Evolutionary conservation across 2,797 vertebrate genomes (phyloP).

Genomic region (Hybognathus amarus): DNA sequence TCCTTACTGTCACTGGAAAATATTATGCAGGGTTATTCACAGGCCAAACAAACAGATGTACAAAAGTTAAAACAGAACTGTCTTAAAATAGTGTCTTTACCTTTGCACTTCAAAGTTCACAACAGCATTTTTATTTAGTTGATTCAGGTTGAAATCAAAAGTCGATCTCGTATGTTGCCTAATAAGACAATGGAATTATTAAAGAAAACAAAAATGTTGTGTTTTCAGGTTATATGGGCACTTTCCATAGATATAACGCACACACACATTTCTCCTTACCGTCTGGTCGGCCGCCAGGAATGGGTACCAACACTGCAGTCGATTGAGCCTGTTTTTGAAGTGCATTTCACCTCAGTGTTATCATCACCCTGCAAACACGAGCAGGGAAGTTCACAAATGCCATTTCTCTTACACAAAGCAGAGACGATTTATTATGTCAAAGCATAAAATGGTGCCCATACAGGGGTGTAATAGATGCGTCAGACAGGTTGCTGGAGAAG

Average conservation of each 20-base stretch:
- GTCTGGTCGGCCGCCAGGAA: conserved; percentile 75
- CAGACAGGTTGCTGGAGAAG: conserved; percentile 85
- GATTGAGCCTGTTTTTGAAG: conserved; percentile 69
- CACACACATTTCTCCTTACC: conserved; percentile 68
- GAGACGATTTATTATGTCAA: not conserved
- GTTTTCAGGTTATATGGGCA: too few species aligned
- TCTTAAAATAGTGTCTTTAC: conserved; percentile 64
- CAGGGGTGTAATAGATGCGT: conserved; percentile 78
- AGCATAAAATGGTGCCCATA: conserved; percentile 54
- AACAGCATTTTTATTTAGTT: conserved; percentile 73
- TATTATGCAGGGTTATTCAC: not conserved
- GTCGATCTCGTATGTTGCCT: conserved; percentile 83
- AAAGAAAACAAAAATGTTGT: not conserved
- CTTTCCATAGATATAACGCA: not conserved
- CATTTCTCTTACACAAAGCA: not conserved
- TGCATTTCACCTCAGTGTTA: conserved; percentile 81
- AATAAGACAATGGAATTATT: conserved; percentile 12
- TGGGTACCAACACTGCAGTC: conserved; percentile 82
- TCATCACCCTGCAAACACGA: conserved; percentile 73
- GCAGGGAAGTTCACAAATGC: not conserved
- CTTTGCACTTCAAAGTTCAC: conserved; percentile 77
- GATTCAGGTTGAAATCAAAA: conserved; percentile 86
- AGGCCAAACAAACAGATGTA: not conserved
- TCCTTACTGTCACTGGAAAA: conserved; percentile 80
- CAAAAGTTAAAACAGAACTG: not conserved